Base-by-base conservation (phyloP, 2,113 vertebrate genomes). In the Mormyrus iriodes region DNA sequence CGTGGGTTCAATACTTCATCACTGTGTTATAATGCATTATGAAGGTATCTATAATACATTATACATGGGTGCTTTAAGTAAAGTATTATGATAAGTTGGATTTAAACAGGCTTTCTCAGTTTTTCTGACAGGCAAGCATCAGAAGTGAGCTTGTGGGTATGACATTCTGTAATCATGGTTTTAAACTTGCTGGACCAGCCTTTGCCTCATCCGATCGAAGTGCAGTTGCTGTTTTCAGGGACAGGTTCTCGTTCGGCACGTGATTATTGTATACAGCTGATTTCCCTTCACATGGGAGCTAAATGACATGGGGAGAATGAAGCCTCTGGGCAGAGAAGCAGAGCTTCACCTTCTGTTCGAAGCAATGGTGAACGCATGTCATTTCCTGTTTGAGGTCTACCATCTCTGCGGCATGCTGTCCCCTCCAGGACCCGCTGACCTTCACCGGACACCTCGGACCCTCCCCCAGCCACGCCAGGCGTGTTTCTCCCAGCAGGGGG, bases 401-500 rank as follows among this genome's bases (percentile, higher is more conserved):
- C 21, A 21, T 3, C 86, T 65, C 58, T 49, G 55, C 21, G 3
- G 55, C 53, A 49, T 49, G 44, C 44, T 69, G 84, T 89, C 85
- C 89, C 85, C 91, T 91, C 55, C 88, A 90, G 91, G 89, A 82
- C 42, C 51, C 27, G 3, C 15, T 91, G 90, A 93, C 91, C 92
- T 92, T 93, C 89, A 91, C n/a, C 85, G 79, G 69, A 12, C 85
- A 24, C 15, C 15, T 91, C 85, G 42, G 88, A 79, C 55, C 42
- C 76, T 61, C 53, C 79, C 69, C 88, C 88, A 86, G 42, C 73
- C 35, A 73, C 90, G 61, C 49, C 83, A 27, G 76, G 69, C 89
- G 65, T 31, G 65, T 73, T 46, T 39, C 27, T 88, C 61, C 61
- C 87, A 69, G n/a, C 61, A 15, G 87, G 58, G 13, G 5, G 42